Evolutionary conservation across 2,113 vertebrate species (phyloP).

Genomic region (Ochotona princeps): DNA sequence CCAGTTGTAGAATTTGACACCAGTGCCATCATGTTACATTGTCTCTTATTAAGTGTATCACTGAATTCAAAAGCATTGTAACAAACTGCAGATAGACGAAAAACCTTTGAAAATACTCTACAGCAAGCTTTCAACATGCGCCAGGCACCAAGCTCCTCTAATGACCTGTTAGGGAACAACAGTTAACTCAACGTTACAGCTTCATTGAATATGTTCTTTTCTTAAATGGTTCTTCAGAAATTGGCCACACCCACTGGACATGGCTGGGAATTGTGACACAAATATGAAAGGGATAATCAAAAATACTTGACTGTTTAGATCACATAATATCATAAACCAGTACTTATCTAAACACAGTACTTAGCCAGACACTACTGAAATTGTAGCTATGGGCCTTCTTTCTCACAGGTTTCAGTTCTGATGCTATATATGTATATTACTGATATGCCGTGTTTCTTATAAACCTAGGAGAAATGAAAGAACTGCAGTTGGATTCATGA

Average conservation of each 20-base stretch:
- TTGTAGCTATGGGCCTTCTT: not conserved
- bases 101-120: not conserved
- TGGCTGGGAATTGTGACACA: not conserved
- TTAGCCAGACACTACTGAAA: not conserved
- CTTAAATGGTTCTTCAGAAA: conserved; percentile 7
- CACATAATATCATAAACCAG: not conserved
- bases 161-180: not conserved
- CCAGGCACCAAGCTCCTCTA: not conserved
- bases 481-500: not conserved
- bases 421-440: not conserved
- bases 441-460: not conserved
- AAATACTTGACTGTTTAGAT: not conserved
- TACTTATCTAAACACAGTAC: not conserved
- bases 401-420: conserved; percentile 15
- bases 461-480: not conserved
- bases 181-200: not conserved
- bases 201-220: not conserved
- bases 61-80: not conserved
- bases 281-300: not conserved
- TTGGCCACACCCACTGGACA: not conserved
- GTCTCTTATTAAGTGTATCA: not conserved
- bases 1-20: not conserved
- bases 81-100: not conserved
- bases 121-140: not conserved
- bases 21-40: not conserved